phyloP scores from a whole-genome alignment of 2,797 vertebrate species.

The Ciconia nigra region DNA sequence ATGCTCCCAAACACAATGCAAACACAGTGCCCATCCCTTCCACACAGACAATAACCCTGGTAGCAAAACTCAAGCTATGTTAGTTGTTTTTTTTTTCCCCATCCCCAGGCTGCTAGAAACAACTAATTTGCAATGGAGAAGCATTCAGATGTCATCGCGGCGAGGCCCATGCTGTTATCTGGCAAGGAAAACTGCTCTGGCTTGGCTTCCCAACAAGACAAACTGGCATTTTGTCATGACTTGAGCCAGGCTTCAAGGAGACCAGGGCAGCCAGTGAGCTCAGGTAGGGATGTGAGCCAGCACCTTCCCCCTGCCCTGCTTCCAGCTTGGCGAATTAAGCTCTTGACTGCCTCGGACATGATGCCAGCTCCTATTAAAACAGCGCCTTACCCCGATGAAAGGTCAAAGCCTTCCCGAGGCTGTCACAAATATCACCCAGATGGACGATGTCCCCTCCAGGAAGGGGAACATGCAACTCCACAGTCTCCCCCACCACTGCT shows the following conservation, averaged over 20 bases:
- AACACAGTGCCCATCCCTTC: not conserved
- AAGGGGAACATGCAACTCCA: not conserved
- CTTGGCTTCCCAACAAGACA: constrained; percentile 19
- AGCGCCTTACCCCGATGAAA: not conserved
- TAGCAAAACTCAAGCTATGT: not conserved
- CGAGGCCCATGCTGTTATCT: not conserved
- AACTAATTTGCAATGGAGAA: not conserved
- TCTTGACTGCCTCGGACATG: not conserved
- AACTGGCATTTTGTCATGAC: constrained; percentile 39
- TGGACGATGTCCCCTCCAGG: not conserved
- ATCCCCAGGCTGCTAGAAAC: not conserved
- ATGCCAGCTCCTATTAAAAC: not conserved
- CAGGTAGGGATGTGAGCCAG: not conserved
- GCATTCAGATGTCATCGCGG: not conserved
- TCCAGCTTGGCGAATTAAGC: not conserved
- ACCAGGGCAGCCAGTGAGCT: not conserved
- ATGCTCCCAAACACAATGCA: not conserved
- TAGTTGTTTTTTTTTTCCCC: not conserved
- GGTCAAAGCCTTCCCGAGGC: not conserved
- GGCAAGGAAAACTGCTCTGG: not conserved
- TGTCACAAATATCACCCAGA: constrained; percentile 12
- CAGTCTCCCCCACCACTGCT: rapidly evolving
- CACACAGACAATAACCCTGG: not conserved
- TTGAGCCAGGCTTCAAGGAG: not conserved
- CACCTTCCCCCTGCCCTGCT: not conserved